Base-by-base conservation (phyloP, 2,113 vertebrate species). In the Leptodactylus fuscus region DNA sequence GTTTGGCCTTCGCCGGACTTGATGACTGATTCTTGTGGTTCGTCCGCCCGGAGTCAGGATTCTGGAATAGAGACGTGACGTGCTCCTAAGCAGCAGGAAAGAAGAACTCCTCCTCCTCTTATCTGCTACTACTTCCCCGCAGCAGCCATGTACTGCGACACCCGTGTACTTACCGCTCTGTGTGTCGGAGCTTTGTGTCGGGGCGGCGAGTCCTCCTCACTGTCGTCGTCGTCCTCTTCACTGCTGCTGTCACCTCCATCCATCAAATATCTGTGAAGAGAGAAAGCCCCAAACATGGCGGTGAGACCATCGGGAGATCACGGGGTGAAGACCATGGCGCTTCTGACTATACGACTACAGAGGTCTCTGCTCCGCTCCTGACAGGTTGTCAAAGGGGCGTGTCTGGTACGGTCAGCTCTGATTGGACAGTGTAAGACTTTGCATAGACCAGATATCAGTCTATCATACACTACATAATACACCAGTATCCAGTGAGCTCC, bases 261-360 rank as follows among this genome's bases (percentile, higher is more conserved):
- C 93, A 97, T 95, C 90, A 96, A 92, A 90, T 96, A 97, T 80
- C 97, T 94, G 55, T 12, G n/a, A n/a, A n/a, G n/a, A n/a, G n/a
- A n/a, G n/a, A n/a, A n/a, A n/a, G n/a, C n/a, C n/a, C n/a, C n/a
- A n/a, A n/a, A n/a, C n/a, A n/a, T n/a, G n/a, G n/a, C n/a, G n/a
- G n/a, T n/a, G n/a, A n/a, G n/a, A n/a, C n/a, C n/a, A n/a, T n/a
- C n/a, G n/a, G n/a, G n/a, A n/a, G n/a, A n/a, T n/a, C n/a, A n/a
- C n/a, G n/a, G n/a, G n/a, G n/a, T n/a, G n/a, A n/a, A n/a, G n/a
- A n/a, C n/a, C n/a, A n/a, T n/a, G n/a, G n/a, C n/a, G n/a, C n/a
- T n/a, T n/a, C n/a, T n/a, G n/a, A n/a, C n/a, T n/a, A n/a, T n/a
- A n/a, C n/a, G n/a, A n/a, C n/a, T n/a, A n/a, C n/a, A n/a, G n/a